These are phyloP conservation scores for Allygus modestus DNA, from an alignment of 2,888 invertebrate species.

Conservation along the genomic window DNA sequence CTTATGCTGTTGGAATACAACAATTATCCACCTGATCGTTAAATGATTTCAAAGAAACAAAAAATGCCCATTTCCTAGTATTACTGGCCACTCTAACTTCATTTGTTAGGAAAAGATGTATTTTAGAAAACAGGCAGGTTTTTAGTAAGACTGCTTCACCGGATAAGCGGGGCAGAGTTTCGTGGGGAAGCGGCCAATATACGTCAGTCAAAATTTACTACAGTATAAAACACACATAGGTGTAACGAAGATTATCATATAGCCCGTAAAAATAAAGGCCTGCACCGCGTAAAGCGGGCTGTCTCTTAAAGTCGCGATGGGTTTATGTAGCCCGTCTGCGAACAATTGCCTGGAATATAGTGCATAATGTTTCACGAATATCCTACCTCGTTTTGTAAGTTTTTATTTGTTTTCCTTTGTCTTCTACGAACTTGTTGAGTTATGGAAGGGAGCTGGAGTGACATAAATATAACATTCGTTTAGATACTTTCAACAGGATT, in stretches of 20 bases:
- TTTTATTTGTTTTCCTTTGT: not conserved
- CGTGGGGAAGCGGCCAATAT: constrained; percentile 1
- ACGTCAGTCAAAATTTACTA: constrained; percentile 43
- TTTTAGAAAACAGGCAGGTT: no score
- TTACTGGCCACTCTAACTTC: no score
- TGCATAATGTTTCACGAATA: not conserved
- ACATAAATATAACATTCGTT: no score
- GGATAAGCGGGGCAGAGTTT: not conserved
- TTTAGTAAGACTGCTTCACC: no score
- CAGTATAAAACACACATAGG: constrained; percentile 35
- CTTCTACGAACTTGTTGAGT: no score
- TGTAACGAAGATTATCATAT: constrained; percentile 40
- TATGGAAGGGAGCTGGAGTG: no score
- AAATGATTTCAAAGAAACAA: no score
- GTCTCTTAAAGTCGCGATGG: not conserved
- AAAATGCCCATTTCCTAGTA: no score
- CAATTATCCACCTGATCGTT: no score
- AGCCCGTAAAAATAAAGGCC: constrained; percentile 41
- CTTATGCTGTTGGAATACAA: no score
- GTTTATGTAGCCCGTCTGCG: constrained; percentile 10
- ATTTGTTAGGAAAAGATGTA: no score
- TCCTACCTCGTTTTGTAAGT: not conserved
- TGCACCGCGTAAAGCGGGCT: constrained; percentile 19
- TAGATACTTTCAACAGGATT: no score
- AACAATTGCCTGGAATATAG: not conserved